Evolutionary conservation across 2,888 invertebrate species (phyloP), one percentile per base, ranked within the genome.

Genomic region (Acronicta alni): DNA sequence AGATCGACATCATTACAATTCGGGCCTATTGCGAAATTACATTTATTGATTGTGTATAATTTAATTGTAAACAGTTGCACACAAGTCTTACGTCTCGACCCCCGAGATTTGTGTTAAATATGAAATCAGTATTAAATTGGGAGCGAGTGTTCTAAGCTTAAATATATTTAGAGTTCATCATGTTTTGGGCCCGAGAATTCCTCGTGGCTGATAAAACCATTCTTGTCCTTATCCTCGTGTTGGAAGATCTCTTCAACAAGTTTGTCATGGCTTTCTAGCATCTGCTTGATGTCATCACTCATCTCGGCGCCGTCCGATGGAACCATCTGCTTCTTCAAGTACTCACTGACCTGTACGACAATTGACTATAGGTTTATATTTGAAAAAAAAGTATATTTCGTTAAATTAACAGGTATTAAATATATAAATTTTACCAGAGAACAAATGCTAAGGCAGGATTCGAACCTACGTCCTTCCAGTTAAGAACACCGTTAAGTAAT

Each of bases 161-260:
- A 46, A 51, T 52, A n/a, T 16, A 65, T 64, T 95, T 97, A 99
- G 88, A 99, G 96, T 93, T 99, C 99, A 89, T 99, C 99, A 90
- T 99, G 99, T 89, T 99, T 99, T 15, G 99, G 99, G 4, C 99
- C 99, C 23, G 98, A 98, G 95, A 99, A 99, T 92, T 99, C 99
- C 47, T 97, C 97, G 92, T 98, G 98, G 69, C 99, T 98, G 81
- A 99, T 99, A 93, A 96, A 98, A 63, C 99, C 99, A 85, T 99
- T 99, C 89, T 98, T 98, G 91, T 99, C 98, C 89, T 97, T 98
- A 89, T 99, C 99, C 89, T 99, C 99, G 87, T 99, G 98, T 86
- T 98, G 98, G 96, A 99, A 99, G 84, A 99, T 99, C 89, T 99
- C 99, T 83, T 98, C 98, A 8, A 99, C 98, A 57, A 99, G 96